Base-by-base conservation (phyloP, 2,888 invertebrate species). In the Idaea straminata region DNA sequence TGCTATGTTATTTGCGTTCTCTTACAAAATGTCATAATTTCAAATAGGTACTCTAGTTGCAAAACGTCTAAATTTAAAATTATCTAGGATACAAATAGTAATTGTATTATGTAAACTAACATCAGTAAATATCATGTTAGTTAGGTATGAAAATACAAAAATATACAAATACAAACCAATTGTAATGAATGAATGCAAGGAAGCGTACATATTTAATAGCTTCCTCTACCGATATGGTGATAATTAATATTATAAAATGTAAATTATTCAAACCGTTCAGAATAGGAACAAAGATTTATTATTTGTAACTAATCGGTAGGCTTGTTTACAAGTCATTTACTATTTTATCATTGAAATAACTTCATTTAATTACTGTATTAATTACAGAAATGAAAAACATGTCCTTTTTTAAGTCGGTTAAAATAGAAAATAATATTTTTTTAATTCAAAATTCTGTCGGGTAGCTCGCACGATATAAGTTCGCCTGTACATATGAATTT, bases 211-310 rank as follows among this genome's bases (percentile, higher is more conserved):
- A 63, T 63, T 67, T 64, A 58, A 67, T 70, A 65, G 63, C 71
- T 76, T 75, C 75, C 74, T 66, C 62, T 62, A 70, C 66, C 64
- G 57, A 64, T 72, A 75, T 66, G 76, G 76, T 63, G 73, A 75
- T 75, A 72, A 74, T 73, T 74, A 73, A 73, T 72, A 70, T 72
- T 74, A 70, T 59, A 47, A 57, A 62, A 34, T 62, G 58, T 62
- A 61, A 60, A 62, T 64, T 62, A 67, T 66, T 66, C 61, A 47
- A 57, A 64, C 68, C 5, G 13, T 13, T 13, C 47, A 7, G 47
- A 47, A 47, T 47, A 47, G 47, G 47, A 47, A 47, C 47, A 47
- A 47, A 47, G 47, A 47, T 47, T 47, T 47, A 47, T 47, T 47
- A 47, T 47, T 47, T 47, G 47, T 47, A 47, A 47, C 47, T 47